Base-by-base conservation (phyloP, 2,888 invertebrate genomes). In the Amiota mariae region DNA sequence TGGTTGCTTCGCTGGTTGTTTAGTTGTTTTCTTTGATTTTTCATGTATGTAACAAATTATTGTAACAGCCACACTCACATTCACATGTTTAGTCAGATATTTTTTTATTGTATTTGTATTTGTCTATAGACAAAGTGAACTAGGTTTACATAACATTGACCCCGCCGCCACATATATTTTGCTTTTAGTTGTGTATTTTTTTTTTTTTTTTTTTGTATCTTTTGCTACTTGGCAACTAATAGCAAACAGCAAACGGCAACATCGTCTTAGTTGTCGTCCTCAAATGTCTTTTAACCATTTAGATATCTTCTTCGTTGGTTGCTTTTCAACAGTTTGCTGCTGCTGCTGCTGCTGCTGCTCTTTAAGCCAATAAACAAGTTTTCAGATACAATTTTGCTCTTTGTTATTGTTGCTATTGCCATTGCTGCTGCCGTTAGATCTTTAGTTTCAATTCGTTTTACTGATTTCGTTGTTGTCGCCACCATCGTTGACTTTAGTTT, bases 141-240 rank as follows among this genome's bases (percentile, higher is more conserved):
- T 82, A 82, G 81, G 86, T 79, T 84, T 84, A 86, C 86, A 86
- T 86, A 84, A 84, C 84, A 85, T 85, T 84, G 86, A 84, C 84
- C 84, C 83, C 81, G 76, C 73, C 76, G 74, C 73, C 15, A 57
- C 48, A 47, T 71, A 64, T 49, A n/a, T n/a, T 51, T 51, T 51
- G 54, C 59, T 59, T 64, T 24, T 72, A 46, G 46, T 75, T 10
- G 66, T 78, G 10, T 54, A 67, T 61, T 66, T 49, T 66, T 73
- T 48, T n/a, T n/a, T n/a, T n/a, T n/a, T n/a, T 73, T 49, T 66
- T 73, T 48, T n/a, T 73, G 63, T 59, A 56, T 15, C 51, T 72
- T 51, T 63, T 73, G 54, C 54, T 73, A 48, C 72, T 76, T 63
- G 36, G 36, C 6, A 36, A 36, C 36, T 6, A 36, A 36, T 6